Conservation (phyloP, 1,140 invertebrate species). For the Drosophila sucinea region DNA sequence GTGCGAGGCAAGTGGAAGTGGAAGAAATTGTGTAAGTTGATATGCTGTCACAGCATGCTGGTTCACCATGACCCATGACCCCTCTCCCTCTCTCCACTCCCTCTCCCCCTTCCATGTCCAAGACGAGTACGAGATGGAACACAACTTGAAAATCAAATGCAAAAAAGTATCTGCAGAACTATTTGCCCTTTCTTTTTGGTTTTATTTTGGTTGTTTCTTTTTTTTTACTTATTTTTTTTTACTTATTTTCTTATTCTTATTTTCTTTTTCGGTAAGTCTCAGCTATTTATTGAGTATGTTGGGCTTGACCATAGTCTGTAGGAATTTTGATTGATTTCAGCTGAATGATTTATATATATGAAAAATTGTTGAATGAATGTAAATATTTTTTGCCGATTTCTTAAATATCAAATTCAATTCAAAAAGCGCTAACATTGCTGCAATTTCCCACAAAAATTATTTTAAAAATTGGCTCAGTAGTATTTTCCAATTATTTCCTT, state of each 20-base stretch:
- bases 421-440: too few relatives aligned
- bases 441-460: too few relatives aligned
- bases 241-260: background rate
- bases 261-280: background rate
- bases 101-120: background rate
- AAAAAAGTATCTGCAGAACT: conserved; percentile 52
- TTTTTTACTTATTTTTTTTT: background rate
- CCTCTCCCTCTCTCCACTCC: too few relatives aligned
- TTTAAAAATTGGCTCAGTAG: too few relatives aligned
- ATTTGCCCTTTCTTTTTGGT: conserved; percentile 33
- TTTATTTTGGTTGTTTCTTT: background rate
- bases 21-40: conserved; percentile 51
- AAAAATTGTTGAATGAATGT: background rate
- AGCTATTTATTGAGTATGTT: conserved; percentile 2
- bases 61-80: background rate
- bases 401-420: too few relatives aligned
- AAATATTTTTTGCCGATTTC: too few relatives aligned
- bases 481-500: too few relatives aligned
- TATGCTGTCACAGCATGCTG: conserved; percentile 50
- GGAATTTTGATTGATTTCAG: background rate
- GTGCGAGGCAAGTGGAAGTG: background rate
- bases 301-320: background rate
- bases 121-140: background rate
- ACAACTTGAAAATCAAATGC: conserved; percentile 69
- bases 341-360: background rate